Evolutionary conservation across 1,140 invertebrate genomes (phyloP), one percentile per base, ranked within the genome.

Genomic region (Trachymyrmex septentrionalis): DNA sequence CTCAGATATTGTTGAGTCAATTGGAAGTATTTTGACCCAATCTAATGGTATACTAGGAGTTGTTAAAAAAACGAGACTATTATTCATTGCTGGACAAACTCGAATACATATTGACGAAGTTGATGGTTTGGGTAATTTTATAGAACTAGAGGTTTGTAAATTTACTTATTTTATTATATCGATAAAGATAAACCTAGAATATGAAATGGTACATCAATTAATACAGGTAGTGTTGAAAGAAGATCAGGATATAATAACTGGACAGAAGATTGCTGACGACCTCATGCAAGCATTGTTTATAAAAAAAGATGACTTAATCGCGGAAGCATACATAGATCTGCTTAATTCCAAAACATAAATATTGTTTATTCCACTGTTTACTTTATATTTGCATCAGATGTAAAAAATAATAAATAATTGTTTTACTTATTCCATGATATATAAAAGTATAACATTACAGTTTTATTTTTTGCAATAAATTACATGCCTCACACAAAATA

Each of bases 91-190:
- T 57, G 98, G 96, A 0, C 97, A 99, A 92, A 99, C 98, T 10
- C 96, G 98, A 87, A 96, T 99, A 53, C 99, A 99, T 93, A 95
- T 99, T 87, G 99, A 99, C 94, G 93, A 96, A 90, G 99, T 99
- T 0, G 95, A 97, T 90, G 96, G 95, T 71, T 95, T 99, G 19
- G 99, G 99, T 6, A 93, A 97, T 93, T 99, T 98, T 93, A 97
- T 99, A 96, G 98, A 99, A 95, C 95, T 99, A 57, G 99, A 99
- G 96, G 98, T 99, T 90, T 78, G 80, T 86, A 16, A 88, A 19
- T 71, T 75, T 48, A 24, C 10, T 69, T 16, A n/a, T 27, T 44
- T 2, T n/a, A 44, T 72, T 73, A 12, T 30, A 44, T 44, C 10
- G 12, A 10, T 44, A 44, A 44, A 12, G 9, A 44, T 10, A 48